Base-by-base conservation (phyloP, 2,797 vertebrate genomes). In the Alca torda region DNA sequence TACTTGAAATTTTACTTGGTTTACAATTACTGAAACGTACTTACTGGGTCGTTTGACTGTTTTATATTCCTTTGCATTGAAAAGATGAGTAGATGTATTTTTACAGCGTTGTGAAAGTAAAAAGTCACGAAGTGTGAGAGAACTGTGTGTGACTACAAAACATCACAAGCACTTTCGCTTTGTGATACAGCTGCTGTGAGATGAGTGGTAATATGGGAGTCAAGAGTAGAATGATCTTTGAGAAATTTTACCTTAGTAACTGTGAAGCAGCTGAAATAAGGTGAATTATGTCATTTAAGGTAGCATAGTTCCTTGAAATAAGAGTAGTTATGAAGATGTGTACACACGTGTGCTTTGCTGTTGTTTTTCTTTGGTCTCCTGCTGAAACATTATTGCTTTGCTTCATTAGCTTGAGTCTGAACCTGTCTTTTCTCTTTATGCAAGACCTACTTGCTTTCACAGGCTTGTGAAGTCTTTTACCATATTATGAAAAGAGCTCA, bases 161-260 rank as follows among this genome's bases (percentile, higher is more conserved):
- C 4, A 3, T 84, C 41, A 81, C 17, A 26, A 90, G 20, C 7
- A 5, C 23, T 69, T 13, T 78, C 0, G 0, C 20, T 81, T 51
- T 92, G 17, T 63, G n/a, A 48, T 74, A 9, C 39, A 79, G 28
- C 45, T 70, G 21, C 67, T 85, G 7, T 60, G 43, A 78, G 51
- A 45, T 51, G 37, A 75, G 6, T 39, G 7, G 9, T 72, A 51
- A 33, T 67, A 21, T 1, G 4, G 28, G 12, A 69, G 13, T 64
- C 13, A 20, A 51, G 33, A 57, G 13, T 35, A 84, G 46, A 86
- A 65, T 69, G 15, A n/a, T 48, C 64, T 91, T 54, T 39, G 28
- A 64, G 53, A 67, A 69, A n/a, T 72, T 50, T 57, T 72, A 10
- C 31, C 39, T 76, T 67, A 51, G 10, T 80, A 72, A 48, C 33